Evolutionary conservation across 2,113 vertebrate species (phyloP).

Genomic region (Halcyon malimbica): DNA sequence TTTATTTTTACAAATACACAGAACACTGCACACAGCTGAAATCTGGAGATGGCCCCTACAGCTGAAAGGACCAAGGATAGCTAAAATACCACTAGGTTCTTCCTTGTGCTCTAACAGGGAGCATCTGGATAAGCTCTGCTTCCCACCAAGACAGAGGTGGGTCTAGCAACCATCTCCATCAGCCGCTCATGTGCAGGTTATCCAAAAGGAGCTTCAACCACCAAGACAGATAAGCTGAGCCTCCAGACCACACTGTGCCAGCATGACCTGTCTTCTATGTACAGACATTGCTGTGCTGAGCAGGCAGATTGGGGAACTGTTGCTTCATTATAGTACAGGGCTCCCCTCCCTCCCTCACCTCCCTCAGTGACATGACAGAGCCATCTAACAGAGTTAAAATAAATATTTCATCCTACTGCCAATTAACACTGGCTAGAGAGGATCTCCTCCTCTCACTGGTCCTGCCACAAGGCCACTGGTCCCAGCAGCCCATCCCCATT

Average conservation of each 20-base stretch:
- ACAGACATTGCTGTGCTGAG: neutral
- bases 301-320: neutral
- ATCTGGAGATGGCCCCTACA: neutral
- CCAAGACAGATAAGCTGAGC: neutral
- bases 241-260: neutral
- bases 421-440: neutral
- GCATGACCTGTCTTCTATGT: neutral
- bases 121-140: neutral
- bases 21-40: neutral
- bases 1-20: slow-evolving; percentile 13
- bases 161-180: neutral
- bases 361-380: neutral
- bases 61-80: neutral
- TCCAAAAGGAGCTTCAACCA: neutral
- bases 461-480: neutral
- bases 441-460: rapidly evolving
- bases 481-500: neutral
- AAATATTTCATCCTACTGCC: neutral
- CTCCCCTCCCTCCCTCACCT: neutral
- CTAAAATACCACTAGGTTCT: neutral
- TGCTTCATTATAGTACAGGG: neutral
- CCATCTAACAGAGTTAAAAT: neutral
- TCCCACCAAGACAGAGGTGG: neutral
- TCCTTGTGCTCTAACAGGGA: neutral
- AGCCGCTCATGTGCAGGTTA: neutral